Base-by-base conservation (phyloP, 1,140 invertebrate species). In the Parapsyche elsis region DNA sequence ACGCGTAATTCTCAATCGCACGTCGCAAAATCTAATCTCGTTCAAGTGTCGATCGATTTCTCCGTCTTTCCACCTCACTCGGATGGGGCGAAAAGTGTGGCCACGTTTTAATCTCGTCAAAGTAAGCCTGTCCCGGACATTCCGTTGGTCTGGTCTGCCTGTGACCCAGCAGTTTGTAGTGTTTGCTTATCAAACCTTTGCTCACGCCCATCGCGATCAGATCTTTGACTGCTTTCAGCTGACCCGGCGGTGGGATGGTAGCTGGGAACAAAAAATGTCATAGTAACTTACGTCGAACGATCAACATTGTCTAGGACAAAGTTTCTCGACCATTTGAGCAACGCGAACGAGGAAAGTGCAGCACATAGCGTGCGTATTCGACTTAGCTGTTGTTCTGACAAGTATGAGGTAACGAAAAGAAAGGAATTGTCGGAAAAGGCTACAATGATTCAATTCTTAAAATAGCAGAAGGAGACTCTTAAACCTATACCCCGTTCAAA, bases 131-230 rank as follows among this genome's bases (percentile, higher is more conserved):
- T 0, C 94, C 94, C 0, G 94, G 94, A 84, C 94, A 94, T 76
- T 92, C 90, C 0, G 94, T 95, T 0, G 88, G 87, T 10, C 90
- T 85, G 0, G 93, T 90, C 87, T 95, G 94, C 53, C 92, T 86
- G 81, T 95, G 94, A 0, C 92, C 94, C 9, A 94, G 81, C 9
- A 95, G 85, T 57, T 90, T 92, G 83, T 94, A 95, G 81, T 92
- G 85, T 0, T 85, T 74, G 45, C 86, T 85, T 21, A 95, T 92
- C 83, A 90, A 90, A 0, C 91, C 91, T 5, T 86, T 82, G 9
- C 90, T 84, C 0, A 95, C 89, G 0, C 94, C 94, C 5, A 90
- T 87, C 4, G 88, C 86, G 57, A 95, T 94, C 0, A 95, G 83
- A 14, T 89, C 86, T 79, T 91, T 87, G 7, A 90, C 89, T 0